Conservation (phyloP, 2,888 invertebrate species). For the Apodemia duryi region DNA sequence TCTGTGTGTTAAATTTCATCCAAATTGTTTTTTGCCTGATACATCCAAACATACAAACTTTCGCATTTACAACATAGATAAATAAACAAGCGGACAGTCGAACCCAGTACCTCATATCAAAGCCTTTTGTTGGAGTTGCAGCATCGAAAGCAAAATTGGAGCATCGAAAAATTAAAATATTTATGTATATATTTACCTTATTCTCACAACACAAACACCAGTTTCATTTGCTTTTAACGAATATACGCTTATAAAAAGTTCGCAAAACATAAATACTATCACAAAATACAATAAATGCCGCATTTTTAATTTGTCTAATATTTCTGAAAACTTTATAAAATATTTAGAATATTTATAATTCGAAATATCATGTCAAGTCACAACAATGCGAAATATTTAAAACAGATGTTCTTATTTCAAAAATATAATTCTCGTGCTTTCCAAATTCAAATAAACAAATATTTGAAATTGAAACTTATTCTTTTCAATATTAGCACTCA, state of each 20-base stretch:
- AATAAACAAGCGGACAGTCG: too few species aligned
- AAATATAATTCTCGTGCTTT: not conserved
- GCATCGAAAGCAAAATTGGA: too few species aligned
- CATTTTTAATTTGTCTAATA: constrained; percentile 21
- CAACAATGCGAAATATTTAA: not conserved
- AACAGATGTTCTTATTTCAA: not conserved
- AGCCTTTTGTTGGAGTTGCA: too few species aligned
- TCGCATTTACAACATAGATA: too few species aligned
- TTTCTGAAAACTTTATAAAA: too few species aligned
- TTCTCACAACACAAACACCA: constrained; percentile 34
- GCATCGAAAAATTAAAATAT: too few species aligned
- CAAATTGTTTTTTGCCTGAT: too few species aligned
- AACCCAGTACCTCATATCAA: too few species aligned
- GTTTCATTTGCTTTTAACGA: constrained; percentile 31
- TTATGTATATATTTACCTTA: constrained; percentile 23
- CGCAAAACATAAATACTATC: constrained; percentile 26
- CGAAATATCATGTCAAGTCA: not conserved
- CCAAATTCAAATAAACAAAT: not conserved
- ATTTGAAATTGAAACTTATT: not conserved
- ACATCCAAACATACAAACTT: too few species aligned
- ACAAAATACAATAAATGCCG: constrained; percentile 24
- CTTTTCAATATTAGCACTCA: not conserved
- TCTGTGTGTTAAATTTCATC: too few species aligned
- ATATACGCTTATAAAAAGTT: constrained; percentile 25
- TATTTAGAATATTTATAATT: not conserved